Conservation (phyloP, 2,888 invertebrate genomes). For the Leptodirus hochenwartii region DNA sequence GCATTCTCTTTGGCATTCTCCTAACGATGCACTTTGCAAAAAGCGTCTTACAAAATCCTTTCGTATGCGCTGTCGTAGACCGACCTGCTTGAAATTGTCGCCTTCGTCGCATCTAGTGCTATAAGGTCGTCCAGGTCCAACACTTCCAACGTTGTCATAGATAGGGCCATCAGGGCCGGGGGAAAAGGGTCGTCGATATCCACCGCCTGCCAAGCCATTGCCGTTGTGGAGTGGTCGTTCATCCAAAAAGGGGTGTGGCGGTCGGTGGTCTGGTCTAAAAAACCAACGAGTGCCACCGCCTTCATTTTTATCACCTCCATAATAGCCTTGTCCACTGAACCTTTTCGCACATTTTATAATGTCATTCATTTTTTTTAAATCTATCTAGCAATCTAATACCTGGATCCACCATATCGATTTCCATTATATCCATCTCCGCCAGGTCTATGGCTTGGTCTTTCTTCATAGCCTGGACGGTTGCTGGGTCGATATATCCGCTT, state of each 20-base stretch:
- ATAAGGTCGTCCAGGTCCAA: conserved; percentile 26
- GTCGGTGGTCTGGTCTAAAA: conserved; percentile 21
- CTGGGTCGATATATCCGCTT: conserved; percentile 19
- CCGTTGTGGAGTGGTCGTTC: too few species aligned
- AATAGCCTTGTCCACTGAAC: too few species aligned
- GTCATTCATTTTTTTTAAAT: too few species aligned
- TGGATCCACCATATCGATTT: conserved; percentile 13
- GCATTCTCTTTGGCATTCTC: conserved; percentile 73
- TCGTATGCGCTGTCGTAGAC: conserved; percentile 57
- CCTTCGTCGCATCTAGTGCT: conserved; percentile 57
- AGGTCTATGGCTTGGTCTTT: conserved; percentile 16
- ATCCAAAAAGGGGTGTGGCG: conserved; percentile 17
- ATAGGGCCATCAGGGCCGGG: conserved; percentile 27
- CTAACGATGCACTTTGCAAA: conserved; percentile 51
- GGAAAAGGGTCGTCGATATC: conserved; percentile 19
- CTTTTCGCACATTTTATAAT: conserved; percentile 8
- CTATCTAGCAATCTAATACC: too few species aligned
- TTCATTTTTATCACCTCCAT: conserved; percentile 22
- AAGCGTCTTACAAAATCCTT: conserved; percentile 59
- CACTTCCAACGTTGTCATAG: conserved; percentile 23
- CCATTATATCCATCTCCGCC: conserved; percentile 18
- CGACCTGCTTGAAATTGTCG: conserved; percentile 69
- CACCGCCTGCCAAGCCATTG: conserved; percentile 12
- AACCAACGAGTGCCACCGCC: conserved; percentile 24
- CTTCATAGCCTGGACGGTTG: conserved; percentile 22